Conservation (phyloP, 2,888 invertebrate species). For the Oxyscelio sp. region DNA sequence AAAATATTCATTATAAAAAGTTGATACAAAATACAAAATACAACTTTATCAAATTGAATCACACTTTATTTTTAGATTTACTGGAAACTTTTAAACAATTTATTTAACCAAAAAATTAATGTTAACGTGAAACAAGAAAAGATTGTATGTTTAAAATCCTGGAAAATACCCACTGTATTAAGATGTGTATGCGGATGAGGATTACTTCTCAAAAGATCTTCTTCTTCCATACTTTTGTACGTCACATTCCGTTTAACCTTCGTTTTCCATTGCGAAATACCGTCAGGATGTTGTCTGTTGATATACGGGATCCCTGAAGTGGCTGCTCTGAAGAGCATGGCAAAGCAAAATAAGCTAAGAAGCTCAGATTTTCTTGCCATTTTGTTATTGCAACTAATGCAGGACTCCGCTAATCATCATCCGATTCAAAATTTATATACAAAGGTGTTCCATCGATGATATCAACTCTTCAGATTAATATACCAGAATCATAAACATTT, state of each 20-base stretch:
- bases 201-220: not conserved
- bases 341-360: constrained; percentile 29
- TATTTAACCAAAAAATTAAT: too few species aligned
- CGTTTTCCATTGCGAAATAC: not conserved
- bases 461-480: constrained; percentile 62
- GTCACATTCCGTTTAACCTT: not conserved
- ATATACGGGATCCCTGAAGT: constrained; percentile 37
- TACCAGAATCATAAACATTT: constrained; percentile 49
- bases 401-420: constrained; percentile 53
- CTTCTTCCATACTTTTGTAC: not conserved
- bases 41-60: too few species aligned
- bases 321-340: constrained; percentile 14
- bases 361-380: constrained; percentile 51
- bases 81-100: too few species aligned
- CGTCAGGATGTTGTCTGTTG: not conserved
- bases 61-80: too few species aligned
- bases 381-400: constrained; percentile 53
- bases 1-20: too few species aligned
- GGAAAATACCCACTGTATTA: constrained; percentile 32
- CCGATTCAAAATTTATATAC: constrained; percentile 70
- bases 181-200: constrained; percentile 31
- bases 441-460: constrained; percentile 45
- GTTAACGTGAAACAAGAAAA: too few species aligned
- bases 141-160: too few species aligned
- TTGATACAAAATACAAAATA: too few species aligned